phyloP scores from a whole-genome alignment of 2,888 invertebrate genomes.

The Perizoma flavofasciatum region DNA sequence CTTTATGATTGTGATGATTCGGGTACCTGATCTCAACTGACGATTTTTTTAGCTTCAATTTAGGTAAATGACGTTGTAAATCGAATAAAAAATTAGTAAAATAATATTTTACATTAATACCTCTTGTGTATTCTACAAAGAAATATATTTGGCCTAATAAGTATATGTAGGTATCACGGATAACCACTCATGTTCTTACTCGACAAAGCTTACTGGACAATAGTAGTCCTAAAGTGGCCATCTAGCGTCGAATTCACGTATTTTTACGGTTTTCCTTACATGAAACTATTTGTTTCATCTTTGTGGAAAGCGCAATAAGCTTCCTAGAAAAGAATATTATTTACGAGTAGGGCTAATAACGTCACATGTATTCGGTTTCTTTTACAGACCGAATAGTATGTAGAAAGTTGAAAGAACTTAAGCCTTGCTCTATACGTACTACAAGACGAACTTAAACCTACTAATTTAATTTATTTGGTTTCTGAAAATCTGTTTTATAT shows the following conservation, averaged over 20 bases:
- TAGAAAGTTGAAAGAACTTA: no score
- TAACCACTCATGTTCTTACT: constrained; percentile 55
- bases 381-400: constrained; percentile 4
- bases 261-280: constrained; percentile 58
- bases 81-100: no score
- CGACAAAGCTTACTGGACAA: constrained; percentile 71
- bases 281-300: constrained; percentile 69
- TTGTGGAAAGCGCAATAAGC: constrained; percentile 68
- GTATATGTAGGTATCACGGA: constrained; percentile 14
- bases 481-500: no score
- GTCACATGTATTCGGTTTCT: constrained; percentile 4
- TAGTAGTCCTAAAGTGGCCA: constrained; percentile 58
- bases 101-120: no score
- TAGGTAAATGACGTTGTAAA: no score
- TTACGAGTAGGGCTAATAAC: constrained; percentile 60
- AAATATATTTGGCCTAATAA: no score
- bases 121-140: no score
- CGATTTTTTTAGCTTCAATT: not conserved
- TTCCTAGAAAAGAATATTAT: constrained; percentile 78
- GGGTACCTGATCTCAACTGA: constrained; percentile 7
- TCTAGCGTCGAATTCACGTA: constrained; percentile 60
- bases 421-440: no score
- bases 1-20: not conserved
- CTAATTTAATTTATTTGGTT: no score
- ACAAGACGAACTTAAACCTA: no score